These are phyloP conservation scores for Iselma pallidipennis DNA, from an alignment of 2,888 invertebrate genomes.

Conservation along the genomic window DNA sequence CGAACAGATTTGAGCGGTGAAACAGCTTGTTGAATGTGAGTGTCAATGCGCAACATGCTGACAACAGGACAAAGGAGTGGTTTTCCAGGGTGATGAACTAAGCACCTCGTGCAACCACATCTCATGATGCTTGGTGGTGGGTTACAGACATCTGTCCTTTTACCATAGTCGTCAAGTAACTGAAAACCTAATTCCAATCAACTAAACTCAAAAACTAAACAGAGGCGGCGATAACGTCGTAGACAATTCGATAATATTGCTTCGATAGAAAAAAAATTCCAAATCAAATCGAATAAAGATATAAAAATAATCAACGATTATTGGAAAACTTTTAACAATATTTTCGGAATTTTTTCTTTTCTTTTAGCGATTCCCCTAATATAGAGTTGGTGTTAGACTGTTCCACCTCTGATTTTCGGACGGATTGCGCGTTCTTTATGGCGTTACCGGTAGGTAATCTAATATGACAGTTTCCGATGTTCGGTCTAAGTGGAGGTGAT, in stretches of 20 bases:
- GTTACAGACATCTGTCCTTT: conserved; percentile 20
- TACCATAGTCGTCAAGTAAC: conserved; percentile 1
- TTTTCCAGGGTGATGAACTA: conserved; percentile 56
- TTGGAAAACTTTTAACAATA: background rate
- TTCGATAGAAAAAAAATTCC: too few relatives aligned
- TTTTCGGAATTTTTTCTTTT: too few relatives aligned
- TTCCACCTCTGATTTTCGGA: background rate
- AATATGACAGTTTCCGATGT: conserved; percentile 39
- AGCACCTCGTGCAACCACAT: conserved; percentile 53
- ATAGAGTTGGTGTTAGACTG: background rate
- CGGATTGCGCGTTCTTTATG: background rate
- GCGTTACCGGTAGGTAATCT: conserved; percentile 27
- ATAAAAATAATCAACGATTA: background rate
- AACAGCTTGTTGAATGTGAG: conserved; percentile 52
- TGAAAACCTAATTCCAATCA: conserved; percentile 5
- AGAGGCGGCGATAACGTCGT: background rate
- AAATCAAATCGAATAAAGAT: too few relatives aligned
- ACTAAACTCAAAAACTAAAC: background rate
- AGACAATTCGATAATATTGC: too few relatives aligned
- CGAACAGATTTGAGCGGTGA: conserved; percentile 38
- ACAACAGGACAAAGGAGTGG: conserved; percentile 55
- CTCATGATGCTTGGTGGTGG: conserved; percentile 32
- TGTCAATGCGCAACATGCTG: conserved; percentile 53
- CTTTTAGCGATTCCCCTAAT: too few relatives aligned
- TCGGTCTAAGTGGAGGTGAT: conserved; percentile 24